These are phyloP conservation scores for Oedothorax gibbosus DNA, from an alignment of 1,140 invertebrate species.

Conservation along the genomic window DNA sequence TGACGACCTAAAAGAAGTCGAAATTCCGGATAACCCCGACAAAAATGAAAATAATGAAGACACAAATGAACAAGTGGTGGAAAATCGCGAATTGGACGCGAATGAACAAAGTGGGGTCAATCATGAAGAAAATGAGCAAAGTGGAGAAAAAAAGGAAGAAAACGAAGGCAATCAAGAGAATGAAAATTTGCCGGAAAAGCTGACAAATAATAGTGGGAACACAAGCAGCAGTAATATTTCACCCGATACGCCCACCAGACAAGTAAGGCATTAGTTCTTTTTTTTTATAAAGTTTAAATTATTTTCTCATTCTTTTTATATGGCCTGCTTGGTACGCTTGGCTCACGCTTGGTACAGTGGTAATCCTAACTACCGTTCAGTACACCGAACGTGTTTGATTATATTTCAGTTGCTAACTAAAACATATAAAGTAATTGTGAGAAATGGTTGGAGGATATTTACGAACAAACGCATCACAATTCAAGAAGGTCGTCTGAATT, in stretches of 20 bases:
- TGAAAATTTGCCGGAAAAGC: background rate
- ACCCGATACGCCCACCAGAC: conserved; percentile 38
- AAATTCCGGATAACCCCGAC: background rate
- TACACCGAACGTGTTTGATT: no score
- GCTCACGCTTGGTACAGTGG: no score
- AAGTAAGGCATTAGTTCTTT: conserved; percentile 34
- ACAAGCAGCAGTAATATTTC: background rate
- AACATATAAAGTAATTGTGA: no score
- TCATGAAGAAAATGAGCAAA: conserved; percentile 23
- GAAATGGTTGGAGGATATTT: no score
- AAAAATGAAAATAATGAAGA: conserved; percentile 13
- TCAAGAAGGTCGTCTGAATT: no score
- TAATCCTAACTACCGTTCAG: no score
- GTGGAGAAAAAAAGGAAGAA: conserved; percentile 12
- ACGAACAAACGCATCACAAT: no score
- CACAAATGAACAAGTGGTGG: conserved; percentile 1
- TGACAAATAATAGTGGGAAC: no score
- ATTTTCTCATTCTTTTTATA: background rate
- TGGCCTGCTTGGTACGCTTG: no score
- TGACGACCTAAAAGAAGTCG: background rate
- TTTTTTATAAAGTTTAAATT: background rate
- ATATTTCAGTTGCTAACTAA: no score
- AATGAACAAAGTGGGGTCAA: conserved; percentile 9
- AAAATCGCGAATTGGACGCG: conserved; percentile 13
- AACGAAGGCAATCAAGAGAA: conserved; percentile 18